Conservation (phyloP, 2,113 vertebrate species). For the Ochotona curzoniae region DNA sequence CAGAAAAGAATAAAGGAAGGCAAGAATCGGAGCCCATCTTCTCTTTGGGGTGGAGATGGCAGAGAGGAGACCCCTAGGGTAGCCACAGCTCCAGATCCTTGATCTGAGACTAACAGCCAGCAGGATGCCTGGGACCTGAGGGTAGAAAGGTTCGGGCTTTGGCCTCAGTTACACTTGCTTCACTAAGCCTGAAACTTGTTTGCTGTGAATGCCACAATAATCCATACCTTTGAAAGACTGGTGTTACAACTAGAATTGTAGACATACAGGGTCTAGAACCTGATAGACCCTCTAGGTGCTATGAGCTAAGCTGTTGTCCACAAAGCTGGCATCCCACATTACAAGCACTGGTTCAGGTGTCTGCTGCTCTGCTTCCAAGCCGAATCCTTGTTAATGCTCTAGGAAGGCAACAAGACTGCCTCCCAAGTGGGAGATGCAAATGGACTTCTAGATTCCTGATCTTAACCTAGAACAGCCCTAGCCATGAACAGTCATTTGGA, state of each 20-base stretch:
- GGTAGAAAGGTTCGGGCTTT: background rate
- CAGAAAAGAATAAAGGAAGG: background rate
- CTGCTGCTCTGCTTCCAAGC: no score
- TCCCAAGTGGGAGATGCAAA: no score
- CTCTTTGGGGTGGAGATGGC: background rate
- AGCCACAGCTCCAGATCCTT: background rate
- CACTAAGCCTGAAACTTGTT: background rate
- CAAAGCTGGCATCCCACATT: no score
- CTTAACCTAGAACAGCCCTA: no score
- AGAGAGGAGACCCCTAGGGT: background rate
- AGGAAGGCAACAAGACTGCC: no score
- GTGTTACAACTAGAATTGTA: background rate
- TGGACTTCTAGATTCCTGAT: no score
- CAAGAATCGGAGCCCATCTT: background rate
- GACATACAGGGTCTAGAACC: background rate
- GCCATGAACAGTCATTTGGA: no score
- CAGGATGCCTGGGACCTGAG: background rate
- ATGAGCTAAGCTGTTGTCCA: no score
- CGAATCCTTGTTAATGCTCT: no score
- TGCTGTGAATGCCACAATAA: background rate
- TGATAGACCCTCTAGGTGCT: background rate
- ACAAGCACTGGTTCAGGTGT: no score
- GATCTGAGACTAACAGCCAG: background rate
- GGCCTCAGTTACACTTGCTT: background rate
- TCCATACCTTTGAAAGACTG: background rate